These are phyloP conservation scores for Leistus spinibarbis DNA, from an alignment of 2,888 invertebrate species.

Conservation along the genomic window DNA sequence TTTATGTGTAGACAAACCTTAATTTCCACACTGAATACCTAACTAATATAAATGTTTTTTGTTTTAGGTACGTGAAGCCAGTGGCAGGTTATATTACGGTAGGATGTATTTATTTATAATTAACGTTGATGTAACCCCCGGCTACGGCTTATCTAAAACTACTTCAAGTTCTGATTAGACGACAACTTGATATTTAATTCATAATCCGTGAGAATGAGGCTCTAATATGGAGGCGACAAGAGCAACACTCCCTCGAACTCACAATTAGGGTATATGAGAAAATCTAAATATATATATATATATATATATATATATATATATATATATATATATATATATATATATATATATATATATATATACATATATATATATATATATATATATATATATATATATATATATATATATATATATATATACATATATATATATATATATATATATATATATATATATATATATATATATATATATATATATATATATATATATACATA, in stretches of 20 bases:
- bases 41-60: background rate
- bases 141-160: background rate
- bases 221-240: background rate
- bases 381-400: too few relatives aligned
- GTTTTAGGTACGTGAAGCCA: background rate
- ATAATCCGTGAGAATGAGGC: background rate
- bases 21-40: too few relatives aligned
- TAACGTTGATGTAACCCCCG: background rate
- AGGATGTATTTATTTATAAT: background rate
- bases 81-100: background rate
- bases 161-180: background rate
- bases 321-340: too few relatives aligned
- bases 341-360: too few relatives aligned
- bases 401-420: too few relatives aligned
- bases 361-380: too few relatives aligned
- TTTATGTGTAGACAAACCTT: too few relatives aligned
- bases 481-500: background rate
- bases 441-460: too few relatives aligned
- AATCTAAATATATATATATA: too few relatives aligned
- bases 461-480: too few relatives aligned
- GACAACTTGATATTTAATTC: background rate
- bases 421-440: too few relatives aligned
- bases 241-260: background rate
- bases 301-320: too few relatives aligned
- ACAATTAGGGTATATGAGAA: background rate